Evolutionary conservation across 1,140 invertebrate genomes (phyloP), one percentile per base, ranked within the genome.

Genomic region (Euwallacea similis): DNA sequence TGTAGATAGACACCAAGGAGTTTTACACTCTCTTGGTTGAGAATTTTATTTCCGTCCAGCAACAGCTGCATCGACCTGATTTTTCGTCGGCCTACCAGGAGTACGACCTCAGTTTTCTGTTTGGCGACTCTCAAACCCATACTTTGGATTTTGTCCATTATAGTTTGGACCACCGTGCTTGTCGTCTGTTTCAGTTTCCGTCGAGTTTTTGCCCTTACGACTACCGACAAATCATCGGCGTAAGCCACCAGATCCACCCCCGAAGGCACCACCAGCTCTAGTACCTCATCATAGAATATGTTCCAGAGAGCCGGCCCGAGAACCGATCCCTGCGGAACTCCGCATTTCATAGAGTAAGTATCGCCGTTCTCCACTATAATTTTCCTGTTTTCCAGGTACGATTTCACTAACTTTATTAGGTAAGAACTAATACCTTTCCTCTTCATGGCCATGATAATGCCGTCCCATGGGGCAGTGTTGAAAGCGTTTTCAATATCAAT

Each of bases 321-420:
- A 7, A 81, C 71, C 11, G 77, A 81, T 6, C 79, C 80, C 66
- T 82, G 80, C 0, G 80, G 76, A 0, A 80, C 76, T 9, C 79
- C 79, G 41, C 67, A 74, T 11, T 69, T 74, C 60, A 75, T 58
- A 8, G 59, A 15, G 41, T 43, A 9, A n/a, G n/a, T 10, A 21
- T 43, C 56, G 4, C 56, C 58, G 2, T 66, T n/a, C 42, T 6
- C 10, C 9, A 55, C 42, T 42, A 69, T 15, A 1, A 74, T 42
- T 15, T 10, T 55, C 59, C 73, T 53, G 41, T 72, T 54, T 6
- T 7, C 41, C 7, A 73, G 60, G 44, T 75, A 75, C 21, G 21
- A 42, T 16, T 64, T 53, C 6, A 68, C 55, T 9, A 68, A 44
- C 0, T 58, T 54, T 2, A 63, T 6, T 4, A 75, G 63, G 15